Evolutionary conservation across 2,888 invertebrate species (phyloP).

Genomic region (Leucophora obtusa): DNA sequence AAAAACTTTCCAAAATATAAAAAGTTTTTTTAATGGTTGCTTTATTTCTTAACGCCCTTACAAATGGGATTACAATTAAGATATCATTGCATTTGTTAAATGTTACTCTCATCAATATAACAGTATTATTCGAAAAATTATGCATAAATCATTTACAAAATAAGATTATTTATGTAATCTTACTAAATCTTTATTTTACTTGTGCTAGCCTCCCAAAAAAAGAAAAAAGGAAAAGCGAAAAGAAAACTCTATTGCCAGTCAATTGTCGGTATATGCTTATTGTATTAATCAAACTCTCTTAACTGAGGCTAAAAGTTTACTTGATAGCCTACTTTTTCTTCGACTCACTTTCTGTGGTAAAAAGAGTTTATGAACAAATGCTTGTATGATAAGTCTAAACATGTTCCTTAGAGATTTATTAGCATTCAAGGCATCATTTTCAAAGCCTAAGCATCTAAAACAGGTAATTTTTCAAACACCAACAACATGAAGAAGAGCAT

Average conservation of each 20-base stretch:
- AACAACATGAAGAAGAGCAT: conserved; percentile 20
- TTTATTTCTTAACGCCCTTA: background rate
- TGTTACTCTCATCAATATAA: background rate
- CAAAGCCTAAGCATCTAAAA: conserved; percentile 67
- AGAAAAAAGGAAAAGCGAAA: background rate
- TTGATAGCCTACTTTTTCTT: conserved; percentile 24
- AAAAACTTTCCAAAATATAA: background rate
- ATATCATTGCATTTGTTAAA: conserved; percentile 27
- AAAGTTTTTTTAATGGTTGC: background rate
- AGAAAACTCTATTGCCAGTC: conserved; percentile 41
- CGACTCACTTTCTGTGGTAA: conserved; percentile 5
- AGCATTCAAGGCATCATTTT: conserved; percentile 73
- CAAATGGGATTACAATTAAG: conserved; percentile 37
- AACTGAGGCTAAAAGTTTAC: conserved; percentile 20
- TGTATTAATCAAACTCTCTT: conserved; percentile 46
- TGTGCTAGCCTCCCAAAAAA: background rate
- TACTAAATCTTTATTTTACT: conserved; percentile 17
- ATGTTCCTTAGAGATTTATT: conserved; percentile 71
- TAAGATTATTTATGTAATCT: conserved; percentile 41
- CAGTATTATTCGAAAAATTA: conserved; percentile 8
- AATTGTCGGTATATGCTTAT: conserved; percentile 40
- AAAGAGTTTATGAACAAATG: background rate
- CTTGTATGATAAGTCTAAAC: conserved; percentile 18
- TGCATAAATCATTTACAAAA: conserved; percentile 12
- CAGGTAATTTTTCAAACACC: conserved; percentile 71